Evolutionary conservation across 2,797 vertebrate species (phyloP).

Genomic region (Dryobates pubescens): DNA sequence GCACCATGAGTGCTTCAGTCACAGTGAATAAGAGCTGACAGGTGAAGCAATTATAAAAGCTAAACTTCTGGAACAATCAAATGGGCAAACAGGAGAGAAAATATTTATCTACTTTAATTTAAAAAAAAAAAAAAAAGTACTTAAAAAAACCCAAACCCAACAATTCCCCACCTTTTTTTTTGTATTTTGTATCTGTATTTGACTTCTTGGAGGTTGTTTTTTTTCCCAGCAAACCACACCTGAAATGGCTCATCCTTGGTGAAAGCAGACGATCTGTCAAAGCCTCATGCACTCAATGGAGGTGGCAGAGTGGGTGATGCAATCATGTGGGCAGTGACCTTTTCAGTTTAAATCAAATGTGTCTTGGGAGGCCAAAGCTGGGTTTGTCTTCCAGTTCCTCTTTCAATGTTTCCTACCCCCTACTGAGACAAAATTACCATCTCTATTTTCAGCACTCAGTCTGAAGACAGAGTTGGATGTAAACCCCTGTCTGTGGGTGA

Average conservation of each 20-base stretch:
- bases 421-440: not conserved
- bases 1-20: not conserved
- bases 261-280: not conserved
- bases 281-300: not conserved
- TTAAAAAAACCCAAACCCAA: not conserved
- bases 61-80: not conserved
- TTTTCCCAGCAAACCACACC: not conserved
- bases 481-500: not conserved
- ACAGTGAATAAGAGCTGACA: not conserved
- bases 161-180: too few relatives aligned
- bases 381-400: not conserved
- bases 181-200: not conserved
- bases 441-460: not conserved
- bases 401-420: not conserved
- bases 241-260: not conserved
- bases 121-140: not conserved
- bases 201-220: not conserved
- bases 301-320: not conserved
- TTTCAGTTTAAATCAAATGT: conserved; percentile 10
- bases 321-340: conserved; percentile 23
- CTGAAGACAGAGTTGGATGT: not conserved
- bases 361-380: not conserved
- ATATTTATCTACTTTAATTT: not conserved
- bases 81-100: not conserved
- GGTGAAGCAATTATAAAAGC: not conserved